Evolutionary conservation across 2,113 vertebrate species (phyloP), one percentile per base, ranked within the genome.

Genomic region (Spea bombifrons): DNA sequence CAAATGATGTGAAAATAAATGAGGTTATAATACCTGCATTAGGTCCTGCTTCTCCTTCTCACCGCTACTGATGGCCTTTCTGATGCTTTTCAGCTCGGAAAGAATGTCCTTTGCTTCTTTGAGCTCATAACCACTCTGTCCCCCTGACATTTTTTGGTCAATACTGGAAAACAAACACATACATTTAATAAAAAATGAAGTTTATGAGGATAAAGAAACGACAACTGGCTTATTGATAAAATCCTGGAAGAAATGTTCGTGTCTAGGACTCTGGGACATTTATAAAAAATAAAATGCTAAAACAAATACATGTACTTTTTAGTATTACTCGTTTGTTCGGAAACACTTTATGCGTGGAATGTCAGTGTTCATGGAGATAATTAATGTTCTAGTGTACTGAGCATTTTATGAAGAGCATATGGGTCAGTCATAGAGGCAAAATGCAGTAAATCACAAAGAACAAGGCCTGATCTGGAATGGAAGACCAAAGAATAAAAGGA

Each of bases 121-220:
- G 12, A 95, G 89, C 76, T 93, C 89, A 82, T 94, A 95, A 7
- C 94, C 92, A 0, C 88, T 92, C 88, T 93, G 94, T 78, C 88
- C 89, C 81, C 92, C 92, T 50, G 91, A 93, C 94, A 95, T 93
- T 87, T 94, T 94, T 87, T 92, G 89, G 89, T 94, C 94, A 88
- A 95, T 95, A 87, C 94, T 95, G 81, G 82, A 78, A 78, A 81
- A 50, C 30, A 30, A 73, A 12, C 50, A 13, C 49, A 9, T 63
- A 70, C n/a, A 49, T 59, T 5, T 13, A 59, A 13, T 13, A 82
- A 67, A 67, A 72, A 48, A 43, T 71, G 55, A 59, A 59, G 50
- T 10, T 52, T 10, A 59, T 12, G 10, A 59, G 55, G 12, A 8
- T 12, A 12, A 4, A 17, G 17, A 16, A 9, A 64, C 0, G 5